Evolutionary conservation across 2,797 vertebrate species (phyloP).

Genomic region (Sarcophilus harrisii): DNA sequence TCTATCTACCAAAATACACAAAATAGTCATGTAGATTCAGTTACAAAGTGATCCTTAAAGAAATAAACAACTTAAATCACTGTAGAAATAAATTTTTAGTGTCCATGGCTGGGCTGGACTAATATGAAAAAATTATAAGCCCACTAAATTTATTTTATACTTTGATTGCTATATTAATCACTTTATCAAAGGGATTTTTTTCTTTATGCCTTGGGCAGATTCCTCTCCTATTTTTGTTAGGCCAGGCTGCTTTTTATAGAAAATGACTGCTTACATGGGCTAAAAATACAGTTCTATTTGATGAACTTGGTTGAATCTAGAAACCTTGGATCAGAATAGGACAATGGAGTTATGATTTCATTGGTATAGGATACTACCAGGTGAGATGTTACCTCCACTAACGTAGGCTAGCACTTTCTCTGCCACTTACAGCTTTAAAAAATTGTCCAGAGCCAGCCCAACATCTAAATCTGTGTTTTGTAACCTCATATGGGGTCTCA

Average conservation of each 20-base stretch:
- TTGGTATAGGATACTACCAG: background rate
- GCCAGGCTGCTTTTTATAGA: background rate
- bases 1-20: background rate
- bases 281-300: background rate
- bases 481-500: too few relatives aligned
- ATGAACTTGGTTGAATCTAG: background rate
- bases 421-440: background rate
- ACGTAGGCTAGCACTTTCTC: background rate
- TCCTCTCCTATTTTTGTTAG: background rate
- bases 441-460: background rate
- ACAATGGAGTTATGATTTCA: background rate
- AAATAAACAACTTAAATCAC: background rate
- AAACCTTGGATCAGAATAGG: background rate
- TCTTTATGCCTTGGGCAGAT: background rate
- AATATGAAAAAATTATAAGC: background rate
- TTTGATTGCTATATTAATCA: background rate
- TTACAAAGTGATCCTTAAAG: background rate
- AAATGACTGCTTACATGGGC: background rate
- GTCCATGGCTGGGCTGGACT: background rate
- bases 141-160: background rate
- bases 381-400: background rate
- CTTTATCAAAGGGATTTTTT: background rate
- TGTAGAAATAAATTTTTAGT: background rate
- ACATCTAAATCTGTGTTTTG: too few relatives aligned
- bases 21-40: background rate